Base-by-base conservation (phyloP, 2,113 vertebrate species). In the Benitochromis conjunctus region DNA sequence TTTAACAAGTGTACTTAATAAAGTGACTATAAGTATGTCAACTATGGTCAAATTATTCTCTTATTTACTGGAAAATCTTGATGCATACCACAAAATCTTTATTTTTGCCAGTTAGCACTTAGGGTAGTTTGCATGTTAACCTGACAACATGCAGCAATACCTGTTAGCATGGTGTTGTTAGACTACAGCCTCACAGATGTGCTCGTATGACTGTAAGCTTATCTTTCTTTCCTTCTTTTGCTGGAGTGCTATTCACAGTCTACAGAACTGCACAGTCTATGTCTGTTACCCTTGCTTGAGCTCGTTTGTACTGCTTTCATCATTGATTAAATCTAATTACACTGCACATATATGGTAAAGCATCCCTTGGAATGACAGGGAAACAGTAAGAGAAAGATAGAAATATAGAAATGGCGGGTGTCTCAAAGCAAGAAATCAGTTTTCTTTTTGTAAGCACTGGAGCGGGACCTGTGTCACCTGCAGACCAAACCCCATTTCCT, bases 401-500 rank as follows among this genome's bases (percentile, higher is more conserved):
- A 84, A 88, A 87, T 36, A 76, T 58, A 88, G 84, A 87, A 84
- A 88, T 84, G 86, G 82, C 38, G 84, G 90, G 85, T 86, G 84
- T 71, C 88, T 90, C 82, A 84, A 94, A 93, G 93, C 93, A 96
- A 92, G 69, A 97, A 93, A 96, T 98, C 97, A 97, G 96, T 98
- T 97, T 97, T 97, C 97, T 97, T 96, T 97, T 94, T 90, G 96
- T 94, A 97, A 95, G 96, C 97, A 92, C 95, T 95, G 95, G 95
- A 97, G 97, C 97, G 96, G 90, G 96, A 97, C 96, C 92, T 92
- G 92, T 97, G 97, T 97, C 97, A 97, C 97, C 90, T 96, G 96
- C 97, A 97, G 97, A 97, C 97, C 97, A 97, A 97, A 97, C 96
- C 96, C 97, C 96, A 97, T 98, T 98, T 97, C 97, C 97, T 97